Evolutionary conservation across 2,888 invertebrate species (phyloP).

Genomic region (Metallyticus violacea): DNA sequence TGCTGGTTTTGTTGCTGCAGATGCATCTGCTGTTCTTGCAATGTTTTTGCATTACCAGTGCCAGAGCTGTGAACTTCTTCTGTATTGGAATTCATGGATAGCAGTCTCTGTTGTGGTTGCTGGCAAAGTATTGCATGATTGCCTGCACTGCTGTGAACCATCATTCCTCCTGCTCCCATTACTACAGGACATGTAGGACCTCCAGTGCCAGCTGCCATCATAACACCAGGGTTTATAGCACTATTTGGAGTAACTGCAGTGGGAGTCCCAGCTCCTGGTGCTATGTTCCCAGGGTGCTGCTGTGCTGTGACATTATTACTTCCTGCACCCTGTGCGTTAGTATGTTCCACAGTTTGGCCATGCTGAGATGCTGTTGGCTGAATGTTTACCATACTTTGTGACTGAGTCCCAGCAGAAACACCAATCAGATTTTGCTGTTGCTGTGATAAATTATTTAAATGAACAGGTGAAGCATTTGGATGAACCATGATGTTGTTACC

Average conservation of each 20-base stretch:
- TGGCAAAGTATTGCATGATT: background rate
- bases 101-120: conserved; percentile 9
- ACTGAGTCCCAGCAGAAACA: background rate
- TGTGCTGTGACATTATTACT: background rate
- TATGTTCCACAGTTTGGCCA: background rate
- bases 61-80: background rate
- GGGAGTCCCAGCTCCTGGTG: background rate
- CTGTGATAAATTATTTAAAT: conserved; percentile 32
- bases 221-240: background rate
- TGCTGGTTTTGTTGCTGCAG: conserved; percentile 40
- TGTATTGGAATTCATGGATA: background rate
- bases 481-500: conserved; percentile 7
- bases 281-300: background rate
- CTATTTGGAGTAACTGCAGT: background rate
- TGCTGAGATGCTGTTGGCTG: background rate
- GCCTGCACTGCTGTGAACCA: background rate
- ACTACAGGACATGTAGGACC: background rate
- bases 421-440: conserved; percentile 34
- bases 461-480: background rate
- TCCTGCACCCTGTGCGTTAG: background rate
- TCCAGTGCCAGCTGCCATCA: background rate
- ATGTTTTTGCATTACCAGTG: background rate
- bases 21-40: background rate
- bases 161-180: conserved; percentile 1
- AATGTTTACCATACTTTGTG: background rate